Base-by-base conservation (phyloP, 1,140 invertebrate species). In the Agrilus planipennis region DNA sequence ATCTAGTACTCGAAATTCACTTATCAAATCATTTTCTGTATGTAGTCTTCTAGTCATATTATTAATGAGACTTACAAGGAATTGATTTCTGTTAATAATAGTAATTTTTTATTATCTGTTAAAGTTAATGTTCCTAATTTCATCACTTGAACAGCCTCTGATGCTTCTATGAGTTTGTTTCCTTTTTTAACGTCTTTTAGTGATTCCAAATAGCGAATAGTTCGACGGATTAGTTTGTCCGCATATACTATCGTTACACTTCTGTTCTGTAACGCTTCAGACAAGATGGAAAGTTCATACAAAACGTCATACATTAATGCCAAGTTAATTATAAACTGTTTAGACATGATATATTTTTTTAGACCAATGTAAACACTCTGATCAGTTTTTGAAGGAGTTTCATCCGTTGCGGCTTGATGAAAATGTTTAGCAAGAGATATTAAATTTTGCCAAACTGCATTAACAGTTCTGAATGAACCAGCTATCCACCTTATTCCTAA, bases 31-130 rank as follows among this genome's bases (percentile, higher is more conserved):
- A 3, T 11, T 4, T 29, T 4, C 15, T 11, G 3, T 29, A 3
- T 29, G n/a, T 25, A 25, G 23, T n/a, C 23, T 25, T 7, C n/a
- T 25, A 6, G 6, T 29, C 11, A 29, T 29, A 29, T 29, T 29
- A 11, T 29, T 29, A 29, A 29, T 29, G n/a, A 29, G n/a, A 29
- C 28, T 29, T 12, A 4, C 19, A 18, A 38, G 18, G 12, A 38
- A 38, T 38, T 38, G 36, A 38, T 38, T 38, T 38, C 36, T 30
- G 18, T 38, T 28, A 22, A 18, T 25, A 38, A 30, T 38, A 6
- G 14, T 30, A 25, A 14, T 25, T 28, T 38, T 29, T 38, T 21
- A 22, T 38, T 38, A 38, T 38, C 36, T 38, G 18, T 38, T 22
- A 38, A 38, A 7, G 4, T 38, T 6, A 38, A 6, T 3, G 36